Evolutionary conservation across 2,113 vertebrate genomes (phyloP).

Genomic region (Galbula dea): DNA sequence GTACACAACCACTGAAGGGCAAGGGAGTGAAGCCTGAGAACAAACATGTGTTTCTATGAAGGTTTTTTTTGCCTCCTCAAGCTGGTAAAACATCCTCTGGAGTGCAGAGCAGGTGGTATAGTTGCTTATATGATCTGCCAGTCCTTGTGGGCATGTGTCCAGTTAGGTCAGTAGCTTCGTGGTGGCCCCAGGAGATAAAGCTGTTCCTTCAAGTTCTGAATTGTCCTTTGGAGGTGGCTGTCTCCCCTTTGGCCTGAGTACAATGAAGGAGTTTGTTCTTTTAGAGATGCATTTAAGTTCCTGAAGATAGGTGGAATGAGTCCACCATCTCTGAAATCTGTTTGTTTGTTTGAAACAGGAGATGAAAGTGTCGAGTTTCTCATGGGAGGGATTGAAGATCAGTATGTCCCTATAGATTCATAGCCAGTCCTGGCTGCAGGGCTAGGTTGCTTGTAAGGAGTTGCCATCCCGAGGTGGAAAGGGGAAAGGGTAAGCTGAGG

Average conservation of each 20-base stretch:
- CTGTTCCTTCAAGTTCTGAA: not conserved
- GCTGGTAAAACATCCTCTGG: not conserved
- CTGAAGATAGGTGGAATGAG: not conserved
- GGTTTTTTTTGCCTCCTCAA: not conserved
- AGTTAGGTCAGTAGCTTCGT: accelerated
- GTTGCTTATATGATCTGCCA: accelerated
- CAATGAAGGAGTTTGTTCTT: not conserved
- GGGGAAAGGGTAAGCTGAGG: not conserved
- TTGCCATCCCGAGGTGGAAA: not conserved
- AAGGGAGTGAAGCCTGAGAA: not conserved
- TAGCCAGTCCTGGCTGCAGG: not conserved
- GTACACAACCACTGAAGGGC: not conserved
- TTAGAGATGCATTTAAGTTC: not conserved
- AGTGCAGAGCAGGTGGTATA: not conserved
- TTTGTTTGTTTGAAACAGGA: not conserved
- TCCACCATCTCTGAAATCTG: not conserved
- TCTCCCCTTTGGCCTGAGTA: not conserved
- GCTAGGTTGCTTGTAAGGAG: not conserved
- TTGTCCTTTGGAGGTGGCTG: not conserved
- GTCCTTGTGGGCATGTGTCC: not conserved
- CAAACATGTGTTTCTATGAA: accelerated
- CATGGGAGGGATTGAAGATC: not conserved
- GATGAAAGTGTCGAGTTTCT: slow-evolving; percentile 7
- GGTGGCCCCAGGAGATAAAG: not conserved
- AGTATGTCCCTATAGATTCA: not conserved